phyloP scores from a whole-genome alignment of 2,797 vertebrate genomes.

The Etheostoma nigrum region DNA sequence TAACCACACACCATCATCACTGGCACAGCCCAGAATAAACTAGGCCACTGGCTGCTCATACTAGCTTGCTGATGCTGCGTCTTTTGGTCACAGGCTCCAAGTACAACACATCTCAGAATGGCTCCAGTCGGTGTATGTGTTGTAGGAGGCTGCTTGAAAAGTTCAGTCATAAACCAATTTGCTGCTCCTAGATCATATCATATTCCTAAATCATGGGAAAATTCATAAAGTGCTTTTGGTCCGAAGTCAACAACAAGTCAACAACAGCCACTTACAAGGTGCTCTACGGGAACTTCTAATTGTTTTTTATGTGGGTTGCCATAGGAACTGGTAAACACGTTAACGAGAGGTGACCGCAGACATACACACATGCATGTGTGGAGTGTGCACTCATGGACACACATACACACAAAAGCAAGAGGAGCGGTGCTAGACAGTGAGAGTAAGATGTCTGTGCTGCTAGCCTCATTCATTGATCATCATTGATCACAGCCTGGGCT shows the following conservation, averaged over 20 bases:
- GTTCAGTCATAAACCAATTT: slow-evolving; percentile 38
- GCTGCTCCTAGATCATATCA: slow-evolving; percentile 40
- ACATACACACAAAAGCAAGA: slow-evolving; percentile 3
- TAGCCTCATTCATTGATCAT: slow-evolving; percentile 25
- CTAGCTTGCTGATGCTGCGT: slow-evolving; percentile 52
- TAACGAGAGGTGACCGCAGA: slow-evolving; percentile 54
- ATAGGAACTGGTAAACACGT: slow-evolving; percentile 74
- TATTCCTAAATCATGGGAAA: slow-evolving; percentile 58
- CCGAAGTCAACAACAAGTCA: slow-evolving; percentile 73
- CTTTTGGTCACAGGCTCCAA: slow-evolving; percentile 46
- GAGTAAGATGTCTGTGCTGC: slow-evolving; percentile 35
- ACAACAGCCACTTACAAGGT: slow-evolving; percentile 64
- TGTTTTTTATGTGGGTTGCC: slow-evolving; percentile 67
- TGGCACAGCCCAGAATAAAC: slow-evolving; percentile 57
- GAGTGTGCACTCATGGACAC: background rate
- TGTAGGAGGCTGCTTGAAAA: slow-evolving; percentile 26
- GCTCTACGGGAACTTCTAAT: slow-evolving; percentile 61
- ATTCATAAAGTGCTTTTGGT: slow-evolving; percentile 56
- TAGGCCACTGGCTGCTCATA: slow-evolving; percentile 40
- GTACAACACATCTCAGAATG: slow-evolving; percentile 46
- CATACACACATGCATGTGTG: slow-evolving; percentile 15
- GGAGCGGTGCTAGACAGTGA: background rate
- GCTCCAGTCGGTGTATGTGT: slow-evolving; percentile 21
- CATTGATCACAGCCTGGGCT: slow-evolving; percentile 39
- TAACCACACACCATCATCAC: slow-evolving; percentile 50